Percentiles rank a stretch among this genome's conserved stretches.
These are phyloP conservation scores for Syrmaticus mikado DNA, from an alignment of 2,113 vertebrate species.

Conservation along the genomic window DNA sequence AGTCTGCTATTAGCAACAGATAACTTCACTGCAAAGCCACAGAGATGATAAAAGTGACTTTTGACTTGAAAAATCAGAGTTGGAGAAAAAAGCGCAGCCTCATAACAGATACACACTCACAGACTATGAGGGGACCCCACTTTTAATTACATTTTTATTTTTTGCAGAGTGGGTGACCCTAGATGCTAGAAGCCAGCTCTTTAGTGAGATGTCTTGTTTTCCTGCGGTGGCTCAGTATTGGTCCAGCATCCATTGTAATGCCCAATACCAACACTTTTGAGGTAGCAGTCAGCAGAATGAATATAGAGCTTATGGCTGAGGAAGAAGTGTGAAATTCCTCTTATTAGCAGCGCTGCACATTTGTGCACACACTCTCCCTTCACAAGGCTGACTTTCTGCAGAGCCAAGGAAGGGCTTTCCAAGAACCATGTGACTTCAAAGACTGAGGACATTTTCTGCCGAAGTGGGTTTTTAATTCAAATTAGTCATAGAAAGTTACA, in stretches of 20 bases:
- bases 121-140: background rate
- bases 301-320: background rate
- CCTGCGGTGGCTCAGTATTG: background rate
- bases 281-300: background rate
- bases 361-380: background rate
- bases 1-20: slow-evolving; percentile 18
- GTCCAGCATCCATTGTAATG: background rate
- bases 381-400: slow-evolving; percentile 22
- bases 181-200: background rate
- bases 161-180: background rate
- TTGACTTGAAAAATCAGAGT: background rate
- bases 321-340: slow-evolving; percentile 42
- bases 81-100: slow-evolving; percentile 13
- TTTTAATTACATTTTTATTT: background rate
- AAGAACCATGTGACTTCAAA: slow-evolving; percentile 49
- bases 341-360: background rate
- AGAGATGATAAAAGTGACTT: background rate
- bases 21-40: slow-evolving; percentile 28
- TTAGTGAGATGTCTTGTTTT: background rate
- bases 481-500: slow-evolving; percentile 56
- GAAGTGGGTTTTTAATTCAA: slow-evolving; percentile 17
- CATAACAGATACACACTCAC: background rate
- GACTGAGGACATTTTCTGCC: slow-evolving; percentile 8
- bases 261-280: background rate
- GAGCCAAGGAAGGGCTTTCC: slow-evolving; percentile 38